Conservation (phyloP, 2,797 vertebrate genomes). For the Gymnothorax reevesii region DNA sequence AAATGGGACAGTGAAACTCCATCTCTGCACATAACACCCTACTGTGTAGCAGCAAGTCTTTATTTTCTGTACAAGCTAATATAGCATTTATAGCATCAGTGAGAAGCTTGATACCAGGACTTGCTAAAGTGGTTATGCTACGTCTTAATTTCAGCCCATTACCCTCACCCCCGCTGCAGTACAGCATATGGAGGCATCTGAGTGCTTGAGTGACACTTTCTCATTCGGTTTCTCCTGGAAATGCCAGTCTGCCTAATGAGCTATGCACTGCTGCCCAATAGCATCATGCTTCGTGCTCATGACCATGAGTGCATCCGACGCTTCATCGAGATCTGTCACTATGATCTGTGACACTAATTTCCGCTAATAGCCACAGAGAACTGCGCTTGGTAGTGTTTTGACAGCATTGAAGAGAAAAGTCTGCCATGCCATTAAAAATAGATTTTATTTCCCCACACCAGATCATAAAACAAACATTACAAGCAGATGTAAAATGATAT, state of each 20-base stretch:
- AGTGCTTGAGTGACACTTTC: conserved; percentile 14
- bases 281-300: not conserved
- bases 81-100: not conserved
- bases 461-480: conserved; percentile 18
- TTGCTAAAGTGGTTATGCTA: not conserved
- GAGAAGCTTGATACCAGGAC: not conserved
- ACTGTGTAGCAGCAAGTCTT: not conserved
- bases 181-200: conserved; percentile 6
- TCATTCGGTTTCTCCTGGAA: not conserved
- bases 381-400: conserved; percentile 15
- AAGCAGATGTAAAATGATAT: conserved; percentile 4
- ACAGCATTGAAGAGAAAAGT: not conserved
- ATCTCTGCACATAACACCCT: not conserved
- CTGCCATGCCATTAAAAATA: conserved; percentile 17
- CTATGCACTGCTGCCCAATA: not conserved
- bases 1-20: not conserved
- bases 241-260: conserved; percentile 5
- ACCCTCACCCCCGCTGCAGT: not conserved
- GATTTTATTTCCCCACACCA: not conserved
- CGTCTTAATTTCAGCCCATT: conserved; percentile 6
- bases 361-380: not conserved
- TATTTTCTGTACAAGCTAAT: not conserved
- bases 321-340: conserved; percentile 16
- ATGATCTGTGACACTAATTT: conserved; percentile 18
- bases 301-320: conserved; percentile 10